Evolutionary conservation across 2,113 vertebrate species (phyloP).

Genomic region (Jacana jacana): DNA sequence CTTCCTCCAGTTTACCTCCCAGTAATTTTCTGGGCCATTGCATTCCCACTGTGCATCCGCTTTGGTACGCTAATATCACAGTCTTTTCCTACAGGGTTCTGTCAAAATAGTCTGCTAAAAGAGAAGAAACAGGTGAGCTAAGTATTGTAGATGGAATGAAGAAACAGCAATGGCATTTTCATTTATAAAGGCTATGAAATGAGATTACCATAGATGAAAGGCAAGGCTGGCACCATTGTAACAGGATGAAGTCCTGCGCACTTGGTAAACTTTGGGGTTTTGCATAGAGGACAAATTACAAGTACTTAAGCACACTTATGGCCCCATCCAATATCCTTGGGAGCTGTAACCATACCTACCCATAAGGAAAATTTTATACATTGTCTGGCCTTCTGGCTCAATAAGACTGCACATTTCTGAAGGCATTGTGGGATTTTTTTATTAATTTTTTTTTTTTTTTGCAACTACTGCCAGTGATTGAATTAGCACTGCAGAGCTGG

Average conservation of each 20-base stretch:
- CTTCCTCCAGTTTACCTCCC: neutral
- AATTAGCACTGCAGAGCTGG: neutral
- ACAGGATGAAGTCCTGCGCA: neutral
- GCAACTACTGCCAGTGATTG: neutral
- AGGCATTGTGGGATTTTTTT: neutral
- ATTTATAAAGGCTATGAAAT: neutral
- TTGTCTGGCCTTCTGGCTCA: neutral
- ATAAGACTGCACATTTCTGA: neutral
- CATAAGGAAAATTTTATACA: neutral
- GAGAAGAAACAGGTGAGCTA: neutral
- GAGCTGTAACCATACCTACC: neutral
- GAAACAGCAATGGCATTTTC: neutral
- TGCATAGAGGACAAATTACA: neutral
- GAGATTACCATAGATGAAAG: neutral
- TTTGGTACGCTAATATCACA: neutral
- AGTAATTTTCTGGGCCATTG: neutral
- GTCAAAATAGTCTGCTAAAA: neutral
- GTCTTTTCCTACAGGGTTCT: neutral
- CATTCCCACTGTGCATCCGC: neutral
- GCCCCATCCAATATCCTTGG: neutral
- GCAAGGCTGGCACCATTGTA: neutral
- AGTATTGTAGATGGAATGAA: neutral
- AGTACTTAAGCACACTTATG: neutral
- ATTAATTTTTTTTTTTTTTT: neutral
- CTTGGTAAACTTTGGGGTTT: neutral